Evolutionary conservation across 1,140 invertebrate genomes (phyloP), one percentile per base, ranked within the genome.

Genomic region (Drosophila quadrilineata): DNA sequence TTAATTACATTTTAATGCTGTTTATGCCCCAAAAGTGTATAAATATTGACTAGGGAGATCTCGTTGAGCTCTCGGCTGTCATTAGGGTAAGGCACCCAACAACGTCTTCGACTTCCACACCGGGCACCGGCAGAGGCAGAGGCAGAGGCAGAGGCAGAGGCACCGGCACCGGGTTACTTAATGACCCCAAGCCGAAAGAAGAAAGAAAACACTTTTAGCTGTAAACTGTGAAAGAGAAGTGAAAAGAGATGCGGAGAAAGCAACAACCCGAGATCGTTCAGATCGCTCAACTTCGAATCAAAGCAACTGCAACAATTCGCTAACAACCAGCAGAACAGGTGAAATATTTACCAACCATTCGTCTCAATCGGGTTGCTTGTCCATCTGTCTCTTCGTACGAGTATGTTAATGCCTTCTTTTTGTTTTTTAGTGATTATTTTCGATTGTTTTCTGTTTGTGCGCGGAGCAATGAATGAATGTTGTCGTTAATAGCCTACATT

Each of bases 211-310:
- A n/a, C 14, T 49, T 56, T 65, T 41, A 60, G 63, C 67, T 69
- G 58, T 54, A 71, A 82, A 73, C 77, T 85, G 77, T 85, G 79
- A 84, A 84, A 84, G 77, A 82, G 74, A 80, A 80, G 80, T 71
- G 60, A 35, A 71, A 74, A 77, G 70, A 84, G 70, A 79, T 85
- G 79, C 60, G 79, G 77, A 84, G 77, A 84, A 84, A 84, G 77
- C 77, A 82, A n/a, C n/a, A n/a, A n/a, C n/a, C n/a, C n/a, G n/a
- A n/a, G n/a, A n/a, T 54, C 50, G 45, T 16, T 50, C 43, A 40
- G 14, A 17, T 21, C 43, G 26, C 10, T 29, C 31, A 50, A 70
- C 40, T 49, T 53, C 29, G 67, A 60, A 71, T 71, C 60, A 71
- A 84, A 53, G 57, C 56, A 76, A 84, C 59, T 84, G 65, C 60